Conservation (phyloP, 1,140 invertebrate species). For the Acyrthosiphon pisum region DNA sequence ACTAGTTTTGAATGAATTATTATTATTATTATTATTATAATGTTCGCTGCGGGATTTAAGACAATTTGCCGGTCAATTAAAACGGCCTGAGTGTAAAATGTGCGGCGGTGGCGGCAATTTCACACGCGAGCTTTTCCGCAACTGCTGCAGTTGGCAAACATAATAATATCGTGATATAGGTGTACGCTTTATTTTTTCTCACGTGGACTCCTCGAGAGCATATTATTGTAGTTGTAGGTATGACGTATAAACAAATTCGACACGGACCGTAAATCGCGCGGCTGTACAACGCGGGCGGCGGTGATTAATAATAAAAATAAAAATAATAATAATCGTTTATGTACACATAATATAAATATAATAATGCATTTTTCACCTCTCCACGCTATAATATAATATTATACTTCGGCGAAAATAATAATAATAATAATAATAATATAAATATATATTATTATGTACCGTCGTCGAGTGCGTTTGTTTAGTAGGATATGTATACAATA, state of each 20-base stretch:
- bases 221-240: background rate
- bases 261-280: background rate
- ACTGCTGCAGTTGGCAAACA: background rate
- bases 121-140: background rate
- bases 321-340: background rate
- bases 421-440: background rate
- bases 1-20: slow-evolving; percentile 17
- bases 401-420: background rate
- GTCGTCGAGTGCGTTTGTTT: background rate
- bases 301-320: background rate
- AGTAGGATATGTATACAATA: background rate
- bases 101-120: background rate
- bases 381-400: background rate
- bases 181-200: background rate
- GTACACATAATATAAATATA: background rate
- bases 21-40: background rate
- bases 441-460: background rate
- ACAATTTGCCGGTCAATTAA: slow-evolving; percentile 7
- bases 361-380: background rate
- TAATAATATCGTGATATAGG: background rate
- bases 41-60: background rate
- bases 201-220: too few relatives aligned
- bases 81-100: background rate
- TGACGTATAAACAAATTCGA: background rate
- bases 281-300: background rate